Evolutionary conservation across 2,113 vertebrate genomes (phyloP).

Genomic region (Brachyistius frenatus): DNA sequence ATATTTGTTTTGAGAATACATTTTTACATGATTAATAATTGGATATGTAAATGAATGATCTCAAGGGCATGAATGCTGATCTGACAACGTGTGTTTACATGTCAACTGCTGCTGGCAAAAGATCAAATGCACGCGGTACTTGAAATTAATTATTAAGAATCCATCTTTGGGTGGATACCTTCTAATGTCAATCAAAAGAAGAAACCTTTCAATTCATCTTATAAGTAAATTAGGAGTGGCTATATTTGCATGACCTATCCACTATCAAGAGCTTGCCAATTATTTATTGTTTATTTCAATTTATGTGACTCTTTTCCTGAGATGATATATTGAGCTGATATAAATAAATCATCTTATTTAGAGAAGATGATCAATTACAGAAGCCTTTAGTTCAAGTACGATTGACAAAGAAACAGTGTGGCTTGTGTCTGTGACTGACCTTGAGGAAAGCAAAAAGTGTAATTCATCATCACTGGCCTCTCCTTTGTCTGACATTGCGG

Average conservation of each 20-base stretch:
- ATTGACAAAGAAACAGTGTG: neutral
- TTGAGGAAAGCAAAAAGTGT: neutral
- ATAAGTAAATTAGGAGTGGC: neutral
- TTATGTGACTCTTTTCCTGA: neutral
- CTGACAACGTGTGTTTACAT: slow-evolving; percentile 25
- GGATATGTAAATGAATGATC: slow-evolving; percentile 4
- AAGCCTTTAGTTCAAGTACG: neutral
- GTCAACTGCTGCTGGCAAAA: neutral
- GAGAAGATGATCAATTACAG: neutral
- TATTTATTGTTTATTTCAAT: neutral
- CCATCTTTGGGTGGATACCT: neutral
- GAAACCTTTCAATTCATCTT: neutral
- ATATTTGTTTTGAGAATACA: neutral
- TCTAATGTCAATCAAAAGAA: slow-evolving; percentile 1
- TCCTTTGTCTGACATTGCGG: slow-evolving; percentile 12
- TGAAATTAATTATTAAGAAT: slow-evolving; percentile 11
- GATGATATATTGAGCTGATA: neutral
- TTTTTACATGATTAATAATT: slow-evolving; percentile 5
- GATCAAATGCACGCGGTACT: neutral
- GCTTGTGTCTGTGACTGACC: neutral
- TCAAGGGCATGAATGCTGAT: neutral
- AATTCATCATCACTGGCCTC: slow-evolving; percentile 1
- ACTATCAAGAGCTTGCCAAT: neutral
- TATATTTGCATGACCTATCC: neutral
- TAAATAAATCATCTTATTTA: no score